Evolutionary conservation across 1,140 invertebrate genomes (phyloP), one percentile per base, ranked within the genome.

Genomic region (Bradysia coprophila): DNA sequence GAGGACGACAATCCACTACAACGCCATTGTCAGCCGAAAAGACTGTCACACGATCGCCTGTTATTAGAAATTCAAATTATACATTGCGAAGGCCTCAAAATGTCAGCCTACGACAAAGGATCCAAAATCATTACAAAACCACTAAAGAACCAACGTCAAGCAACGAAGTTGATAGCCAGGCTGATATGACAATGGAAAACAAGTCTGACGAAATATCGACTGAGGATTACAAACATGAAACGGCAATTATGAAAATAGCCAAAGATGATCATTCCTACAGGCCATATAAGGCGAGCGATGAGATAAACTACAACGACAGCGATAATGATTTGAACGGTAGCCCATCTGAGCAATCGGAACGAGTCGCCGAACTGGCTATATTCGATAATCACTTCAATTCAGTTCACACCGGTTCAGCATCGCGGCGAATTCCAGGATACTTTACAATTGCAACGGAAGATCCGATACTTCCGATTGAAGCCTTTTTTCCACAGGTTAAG

Each of bases 381-480:
- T 63, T 66, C 3, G 68, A 69, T 43, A 71, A 69, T 51, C 72
- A 72, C 47, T 61, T 63, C 1, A 54, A 66, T 19, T 55, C 63
- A 19, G 53, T 63, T 1, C 65, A 58, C 21, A 62, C 15, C 21
- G 40, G 32, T 10, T 46, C 48, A n/a, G 52, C 59, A 8, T 50
- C 67, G 41, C 65, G 69, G 47, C 55, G 68, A 44, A 64, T 69
- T 54, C 71, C 71, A 3, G 71, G 64, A 50, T 69, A 72, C 45
- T 73, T 73, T 46, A 72, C 70, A 1, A 65, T 74, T 56, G 66
- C 70, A 0, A 74, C 71, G 8, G 71, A 74, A 45, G 71, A 74
- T 49, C 71, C 71, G 0, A 72, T 72, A 20, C 56, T 74, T 32
- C 71, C 71, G 0, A 72, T 74, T 43, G 69, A 73, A 51, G 70